Base-by-base conservation (phyloP, 2,797 vertebrate species). In the Pseudomugil tenellus region DNA sequence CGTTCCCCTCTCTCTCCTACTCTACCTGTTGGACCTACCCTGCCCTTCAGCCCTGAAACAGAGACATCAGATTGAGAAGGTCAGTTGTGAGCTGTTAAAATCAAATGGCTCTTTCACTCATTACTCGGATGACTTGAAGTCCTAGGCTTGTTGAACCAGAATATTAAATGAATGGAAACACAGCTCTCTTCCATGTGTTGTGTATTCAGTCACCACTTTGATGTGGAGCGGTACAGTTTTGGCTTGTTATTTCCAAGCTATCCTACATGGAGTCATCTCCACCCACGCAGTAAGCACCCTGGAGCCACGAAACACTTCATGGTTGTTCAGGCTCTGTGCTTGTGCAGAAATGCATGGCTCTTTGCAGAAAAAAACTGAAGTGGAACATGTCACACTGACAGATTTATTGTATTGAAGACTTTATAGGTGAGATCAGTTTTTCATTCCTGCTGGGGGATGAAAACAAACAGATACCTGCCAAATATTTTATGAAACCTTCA, bases 11-110 rank as follows among this genome's bases (percentile, higher is more conserved):
- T 94, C 51, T 92, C 91, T 66, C 98, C 98, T 11, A 92, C 82
- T 79, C 93, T 95, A 84, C 98, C 97, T 53, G 94, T 90, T 0
- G 93, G 93, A 43, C 98, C 97, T 11, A 95, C 94, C 83, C 94
- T 96, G 56, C 98, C 97, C 93, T 94, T 97, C 54, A 95, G 66
- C 77, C 97, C 98, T 99, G 91, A 70, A 95, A 95, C 86, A 89
- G 91, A 87, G 58, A 67, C 21, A 61, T n/a, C 2, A 55, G 1
- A 13, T 23, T 57, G 26, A 48, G 8, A 49, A 62, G 31, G 71
- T 59, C 0, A 58, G 43, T 62, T 58, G 14, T 58, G 12, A 25
- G 51, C 3, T 16, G n/a, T 54, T 19, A 9, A 21, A 1, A 32
- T 19, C 8, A 21, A 35, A n/a, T 6, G n/a, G 3, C 19, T 21